phyloP scores from a whole-genome alignment of 1,140 invertebrate genomes.

The Aradophagus sp. region DNA sequence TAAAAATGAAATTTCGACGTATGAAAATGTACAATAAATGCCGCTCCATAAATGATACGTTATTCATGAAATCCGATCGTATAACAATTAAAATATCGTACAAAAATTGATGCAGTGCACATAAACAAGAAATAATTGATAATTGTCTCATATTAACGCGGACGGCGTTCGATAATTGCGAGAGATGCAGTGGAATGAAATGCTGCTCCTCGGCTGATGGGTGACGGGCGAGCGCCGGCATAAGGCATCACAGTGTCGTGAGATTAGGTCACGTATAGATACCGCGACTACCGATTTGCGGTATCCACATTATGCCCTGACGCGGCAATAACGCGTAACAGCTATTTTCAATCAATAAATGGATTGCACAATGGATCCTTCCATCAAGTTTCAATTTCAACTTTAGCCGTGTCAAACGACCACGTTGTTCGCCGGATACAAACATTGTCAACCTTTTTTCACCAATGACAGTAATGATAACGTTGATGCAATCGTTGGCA shows the following conservation, averaged over 20 bases:
- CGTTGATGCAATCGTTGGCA: no score
- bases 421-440: no score
- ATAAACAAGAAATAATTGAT: conserved; percentile 47
- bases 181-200: conserved; percentile 51
- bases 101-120: not conserved
- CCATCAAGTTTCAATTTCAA: conserved; percentile 20
- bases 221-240: conserved; percentile 44
- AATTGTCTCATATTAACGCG: conserved; percentile 47
- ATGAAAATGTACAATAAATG: no score
- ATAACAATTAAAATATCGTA: not conserved
- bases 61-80: no score
- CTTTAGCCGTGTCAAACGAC: no score
- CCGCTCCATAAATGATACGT: no score
- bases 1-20: no score
- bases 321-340: conserved; percentile 46
- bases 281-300: conserved; percentile 47
- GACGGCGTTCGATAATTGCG: conserved; percentile 44
- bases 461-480: no score
- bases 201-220: conserved; percentile 29
- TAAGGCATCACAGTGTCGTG: conserved; percentile 48
- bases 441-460: no score
- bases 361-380: conserved; percentile 17
- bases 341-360: conserved; percentile 41
- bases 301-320: conserved; percentile 32
- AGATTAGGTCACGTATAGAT: conserved; percentile 52